Evolutionary conservation across 2,888 invertebrate genomes (phyloP).

Genomic region (Agrenia bidenticulata): DNA sequence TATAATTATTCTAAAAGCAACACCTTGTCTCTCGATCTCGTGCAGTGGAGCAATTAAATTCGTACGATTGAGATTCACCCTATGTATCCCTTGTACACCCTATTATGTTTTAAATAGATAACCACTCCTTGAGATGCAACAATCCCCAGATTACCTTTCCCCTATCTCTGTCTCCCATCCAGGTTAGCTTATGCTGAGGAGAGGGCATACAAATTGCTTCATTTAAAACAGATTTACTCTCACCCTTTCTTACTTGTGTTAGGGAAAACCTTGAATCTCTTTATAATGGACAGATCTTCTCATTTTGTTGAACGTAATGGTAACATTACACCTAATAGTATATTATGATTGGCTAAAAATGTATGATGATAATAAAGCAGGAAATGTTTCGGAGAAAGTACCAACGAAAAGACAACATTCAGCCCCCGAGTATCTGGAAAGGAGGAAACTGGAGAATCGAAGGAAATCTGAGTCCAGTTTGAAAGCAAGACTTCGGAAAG

Average conservation of each 20-base stretch:
- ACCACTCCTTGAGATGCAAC: background rate
- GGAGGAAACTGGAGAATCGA: slow-evolving; percentile 73
- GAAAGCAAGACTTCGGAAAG: slow-evolving; percentile 58
- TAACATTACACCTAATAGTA: no score
- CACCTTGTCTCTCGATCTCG: slow-evolving; percentile 3
- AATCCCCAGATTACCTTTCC: background rate
- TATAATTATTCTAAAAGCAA: background rate
- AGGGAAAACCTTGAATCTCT: no score
- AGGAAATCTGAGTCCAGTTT: slow-evolving; percentile 66
- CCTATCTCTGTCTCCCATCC: background rate
- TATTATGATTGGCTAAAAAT: no score
- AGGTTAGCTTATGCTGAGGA: background rate
- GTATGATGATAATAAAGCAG: no score
- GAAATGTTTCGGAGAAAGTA: slow-evolving; percentile 62
- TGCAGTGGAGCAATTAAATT: slow-evolving; percentile 3
- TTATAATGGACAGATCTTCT: no score
- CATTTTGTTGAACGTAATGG: no score
- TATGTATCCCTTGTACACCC: background rate
- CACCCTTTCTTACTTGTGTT: no score
- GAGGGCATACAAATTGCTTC: slow-evolving; percentile 8
- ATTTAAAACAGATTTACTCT: background rate
- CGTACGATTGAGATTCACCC: background rate
- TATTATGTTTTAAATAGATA: background rate
- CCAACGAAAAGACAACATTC: slow-evolving; percentile 73
- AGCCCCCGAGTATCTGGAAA: slow-evolving; percentile 87